Conservation (phyloP, 2,797 vertebrate species). For the Podarcis siculus region DNA sequence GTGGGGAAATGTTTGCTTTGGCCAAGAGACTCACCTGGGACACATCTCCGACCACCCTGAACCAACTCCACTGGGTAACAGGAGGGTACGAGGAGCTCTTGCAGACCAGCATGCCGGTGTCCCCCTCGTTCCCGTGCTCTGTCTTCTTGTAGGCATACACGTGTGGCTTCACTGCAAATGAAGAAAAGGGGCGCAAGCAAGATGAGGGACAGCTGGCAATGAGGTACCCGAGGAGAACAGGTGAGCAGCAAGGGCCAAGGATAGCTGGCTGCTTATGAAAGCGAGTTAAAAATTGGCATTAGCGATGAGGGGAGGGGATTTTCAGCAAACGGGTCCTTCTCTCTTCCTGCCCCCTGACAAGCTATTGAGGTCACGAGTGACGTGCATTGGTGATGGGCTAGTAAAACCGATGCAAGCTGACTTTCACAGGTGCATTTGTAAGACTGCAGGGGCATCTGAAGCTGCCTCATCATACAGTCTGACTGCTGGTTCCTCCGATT, state of each 20-base stretch:
- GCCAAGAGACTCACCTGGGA: neutral
- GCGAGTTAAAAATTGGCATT: too few species aligned
- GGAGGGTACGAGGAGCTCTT: conserved; percentile 80
- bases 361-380: neutral
- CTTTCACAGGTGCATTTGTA: neutral
- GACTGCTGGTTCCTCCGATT: neutral
- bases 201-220: neutral
- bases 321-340: neutral
- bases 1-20: neutral
- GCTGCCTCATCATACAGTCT: neutral
- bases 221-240: neutral
- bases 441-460: neutral
- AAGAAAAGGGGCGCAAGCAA: neutral
- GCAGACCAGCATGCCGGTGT: conserved; percentile 82
- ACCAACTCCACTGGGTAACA: conserved; percentile 72
- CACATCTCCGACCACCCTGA: conserved; percentile 39
- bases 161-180: conserved; percentile 78
- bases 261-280: neutral
- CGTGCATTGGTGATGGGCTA: neutral
- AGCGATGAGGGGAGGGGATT: neutral
- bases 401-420: neutral
- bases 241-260: neutral
- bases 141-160: conserved; percentile 85
- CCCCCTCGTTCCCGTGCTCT: conserved; percentile 88
- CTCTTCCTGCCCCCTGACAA: too few species aligned